Evolutionary conservation across 1,140 invertebrate genomes (phyloP).

Genomic region (Drosophila ercepeae): DNA sequence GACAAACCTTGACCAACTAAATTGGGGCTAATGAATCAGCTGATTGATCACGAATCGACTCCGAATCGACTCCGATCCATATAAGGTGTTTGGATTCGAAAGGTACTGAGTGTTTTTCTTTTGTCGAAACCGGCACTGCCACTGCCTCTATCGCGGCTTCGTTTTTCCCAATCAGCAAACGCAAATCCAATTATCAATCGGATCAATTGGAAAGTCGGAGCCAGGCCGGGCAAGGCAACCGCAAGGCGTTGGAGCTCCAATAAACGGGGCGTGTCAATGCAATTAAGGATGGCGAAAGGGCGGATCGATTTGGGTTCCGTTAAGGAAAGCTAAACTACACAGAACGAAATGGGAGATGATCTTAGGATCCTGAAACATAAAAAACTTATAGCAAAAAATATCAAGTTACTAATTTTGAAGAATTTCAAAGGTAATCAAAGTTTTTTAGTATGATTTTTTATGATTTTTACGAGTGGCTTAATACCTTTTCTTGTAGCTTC

Average conservation of each 20-base stretch:
- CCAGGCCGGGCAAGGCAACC: constrained; percentile 29
- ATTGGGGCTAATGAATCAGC: constrained; percentile 65
- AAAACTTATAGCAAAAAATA: too few relatives aligned
- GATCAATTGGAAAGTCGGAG: constrained; percentile 69
- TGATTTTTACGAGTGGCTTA: not conserved
- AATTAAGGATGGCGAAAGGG: constrained; percentile 49
- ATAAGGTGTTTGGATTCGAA: constrained; percentile 34
- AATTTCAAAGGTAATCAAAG: not conserved
- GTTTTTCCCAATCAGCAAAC: constrained; percentile 46
- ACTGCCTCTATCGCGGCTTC: not conserved
- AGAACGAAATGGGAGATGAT: not conserved
- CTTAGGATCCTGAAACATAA: too few relatives aligned
- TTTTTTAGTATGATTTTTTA: not conserved
- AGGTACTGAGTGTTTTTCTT: constrained; percentile 32
- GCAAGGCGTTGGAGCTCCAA: constrained; percentile 41
- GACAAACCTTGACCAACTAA: constrained; percentile 69
- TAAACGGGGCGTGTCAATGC: constrained; percentile 64
- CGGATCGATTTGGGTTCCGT: constrained; percentile 23
- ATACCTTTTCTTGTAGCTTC: constrained; percentile 3
- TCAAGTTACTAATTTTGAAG: not conserved
- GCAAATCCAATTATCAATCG: constrained; percentile 70
- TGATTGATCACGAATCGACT: constrained; percentile 42
- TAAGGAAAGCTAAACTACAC: constrained; percentile 17
- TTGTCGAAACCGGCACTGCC: not conserved
- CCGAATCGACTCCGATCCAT: constrained; percentile 33